Base-by-base conservation (phyloP, 23 tunicate species). In the Pegea sp. region DNA sequence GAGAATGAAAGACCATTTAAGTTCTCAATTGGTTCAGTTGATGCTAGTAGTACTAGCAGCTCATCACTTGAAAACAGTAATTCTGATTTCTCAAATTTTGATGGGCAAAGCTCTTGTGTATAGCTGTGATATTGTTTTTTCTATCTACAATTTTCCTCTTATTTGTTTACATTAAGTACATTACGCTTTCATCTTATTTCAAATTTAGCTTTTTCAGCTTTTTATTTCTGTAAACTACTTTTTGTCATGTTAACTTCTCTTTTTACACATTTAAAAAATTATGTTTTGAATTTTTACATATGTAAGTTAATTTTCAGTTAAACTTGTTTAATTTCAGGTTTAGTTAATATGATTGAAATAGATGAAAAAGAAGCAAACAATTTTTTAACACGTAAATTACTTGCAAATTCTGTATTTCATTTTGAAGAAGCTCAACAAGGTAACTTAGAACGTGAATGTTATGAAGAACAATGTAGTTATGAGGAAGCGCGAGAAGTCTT, bases 401-500 rank as follows among this genome's bases (percentile, higher is more conserved):
- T 62, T 30, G 64, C 64, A 32, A 84, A 84, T 50, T 48, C 70
- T 5, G 75, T 59, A 53, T 64, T 27, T 49, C 76, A 48, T 51
- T 66, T 67, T 43, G 98, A 89, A 62, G 90, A 77, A 62, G 16
- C 52, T 1, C 72, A 64, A 26, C 75, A 70, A 49, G 98, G 98
- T 1, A 71, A 70, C 59, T 23, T 89, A n/a, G 98, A 89, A 57
- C 44, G 70, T 50, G 98, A 89, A 57, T 89, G 98, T 53, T 20
- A 19, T n/a, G 90, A 89, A 43, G 90, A 89, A 66, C 34, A 31
- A 24, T 89, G 98, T 52, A 65, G 65, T 30, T 76, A 55, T 48
- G 90, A 89, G 53, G 98, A 89, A 71, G 98, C 98, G 19, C 60
- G 98, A 32, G 98, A 89, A 62, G 75, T 77, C 4, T 89, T 77